phyloP scores from a whole-genome alignment of 2,797 vertebrate species.

The Mormyrops boulengeri region DNA sequence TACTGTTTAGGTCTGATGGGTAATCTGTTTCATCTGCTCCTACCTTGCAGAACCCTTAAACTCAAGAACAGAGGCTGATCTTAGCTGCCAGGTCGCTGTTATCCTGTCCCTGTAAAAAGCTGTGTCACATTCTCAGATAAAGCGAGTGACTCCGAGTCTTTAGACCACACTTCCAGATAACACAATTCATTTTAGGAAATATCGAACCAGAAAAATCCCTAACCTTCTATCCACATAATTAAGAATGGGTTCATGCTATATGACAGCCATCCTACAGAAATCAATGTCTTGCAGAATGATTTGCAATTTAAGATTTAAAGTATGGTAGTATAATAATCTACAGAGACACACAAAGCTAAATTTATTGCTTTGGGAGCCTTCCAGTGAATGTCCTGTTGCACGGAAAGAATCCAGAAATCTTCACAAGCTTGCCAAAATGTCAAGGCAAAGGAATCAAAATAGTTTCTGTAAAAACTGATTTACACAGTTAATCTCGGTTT shows the following conservation, averaged over 20 bases:
- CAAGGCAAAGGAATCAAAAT: not conserved
- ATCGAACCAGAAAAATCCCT: not conserved
- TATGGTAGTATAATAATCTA: constrained; percentile 13
- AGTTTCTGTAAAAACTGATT: not conserved
- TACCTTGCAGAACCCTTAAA: not conserved
- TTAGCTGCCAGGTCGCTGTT: not conserved
- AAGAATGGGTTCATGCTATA: constrained; percentile 10
- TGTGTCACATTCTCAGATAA: not conserved
- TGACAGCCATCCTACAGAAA: constrained; percentile 15
- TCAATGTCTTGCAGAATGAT: constrained; percentile 17
- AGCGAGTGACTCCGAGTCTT: not conserved
- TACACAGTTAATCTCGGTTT: not conserved
- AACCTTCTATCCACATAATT: constrained; percentile 22
- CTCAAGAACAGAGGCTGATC: constrained; percentile 8
- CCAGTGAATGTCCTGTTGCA: constrained; percentile 23
- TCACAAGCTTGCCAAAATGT: not conserved
- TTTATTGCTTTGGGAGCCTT: not conserved
- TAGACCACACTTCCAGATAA: constrained; percentile 5
- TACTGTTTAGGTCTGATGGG: not conserved
- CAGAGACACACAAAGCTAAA: constrained; percentile 9
- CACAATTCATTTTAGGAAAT: not conserved
- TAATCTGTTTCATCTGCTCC: not conserved
- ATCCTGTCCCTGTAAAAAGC: not conserved
- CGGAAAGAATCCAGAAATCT: constrained; percentile 10
- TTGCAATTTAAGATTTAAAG: not conserved